Evolutionary conservation across 2,888 invertebrate genomes (phyloP), one percentile per base, ranked within the genome.

Genomic region (Sussaba pulchella): DNA sequence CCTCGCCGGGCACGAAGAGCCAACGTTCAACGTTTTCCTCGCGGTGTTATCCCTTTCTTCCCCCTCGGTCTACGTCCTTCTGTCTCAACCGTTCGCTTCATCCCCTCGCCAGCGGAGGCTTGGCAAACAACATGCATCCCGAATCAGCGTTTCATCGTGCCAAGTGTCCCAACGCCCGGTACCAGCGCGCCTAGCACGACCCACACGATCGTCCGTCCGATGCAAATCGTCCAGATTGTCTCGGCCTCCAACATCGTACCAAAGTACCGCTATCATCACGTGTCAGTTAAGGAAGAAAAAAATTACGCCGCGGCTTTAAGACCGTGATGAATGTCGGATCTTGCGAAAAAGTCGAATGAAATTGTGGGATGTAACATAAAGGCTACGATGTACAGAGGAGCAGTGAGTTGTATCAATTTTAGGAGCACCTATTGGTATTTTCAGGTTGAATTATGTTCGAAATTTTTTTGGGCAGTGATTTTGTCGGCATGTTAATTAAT

Each of bases 71-170:
- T 26, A 41, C 54, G n/a, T n/a, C 19, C 59, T 14, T 66, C 41
- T 6, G 24, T 52, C 39, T 41, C 39, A 43, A 45, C 31, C 47
- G 59, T 50, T 47, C 26, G n/a, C 50, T 14, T 8, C 57, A 26
- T 69, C 24, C 47, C 31, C 14, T 45, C 31, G 17, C 19, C 10
- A 31, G 78, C 79, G n/a, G 77, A 78, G 84, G 85, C 79, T 87
- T 81, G 81, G 87, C 86, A 88, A 87, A 88, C 88, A 88, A 83
- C 85, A 83, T 87, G 87, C 87, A 88, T 87, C 82, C 83, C 76
- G 82, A 87, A 87, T 86, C 86, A 86, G 83, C 83, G 81, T 84
- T 82, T 82, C 82, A 78, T 82, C 84, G 83, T 80, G 82, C 82
- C 50, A 80, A 83, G 71, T 52, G 66, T 61, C 54, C 36, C 63